Conservation (phyloP, 1,140 invertebrate genomes). For the Lepidurus arcticus region DNA sequence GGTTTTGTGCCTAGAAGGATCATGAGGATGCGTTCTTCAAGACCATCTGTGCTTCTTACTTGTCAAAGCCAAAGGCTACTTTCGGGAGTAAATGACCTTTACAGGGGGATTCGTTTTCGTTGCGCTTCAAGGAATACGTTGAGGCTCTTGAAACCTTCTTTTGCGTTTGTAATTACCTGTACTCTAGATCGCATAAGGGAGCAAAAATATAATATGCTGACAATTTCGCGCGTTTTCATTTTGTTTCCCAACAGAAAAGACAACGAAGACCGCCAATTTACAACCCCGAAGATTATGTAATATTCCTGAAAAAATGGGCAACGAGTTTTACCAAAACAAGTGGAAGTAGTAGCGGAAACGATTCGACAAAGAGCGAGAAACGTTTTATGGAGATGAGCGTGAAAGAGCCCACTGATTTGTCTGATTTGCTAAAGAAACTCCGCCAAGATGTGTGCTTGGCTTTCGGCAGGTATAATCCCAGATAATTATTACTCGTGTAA, state of each 20-base stretch:
- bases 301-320: slow-evolving; percentile 27
- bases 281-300: slow-evolving; percentile 32
- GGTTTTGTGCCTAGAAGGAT: neutral
- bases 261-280: slow-evolving; percentile 27
- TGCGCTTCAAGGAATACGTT: neutral
- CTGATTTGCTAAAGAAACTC: slow-evolving; percentile 32
- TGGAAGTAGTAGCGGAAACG: slow-evolving; percentile 24
- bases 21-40: slow-evolving; percentile 11
- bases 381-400: slow-evolving; percentile 12
- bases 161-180: neutral
- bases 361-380: slow-evolving; percentile 18
- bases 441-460: slow-evolving; percentile 26
- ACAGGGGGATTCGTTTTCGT: neutral
- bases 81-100: slow-evolving; percentile 18
- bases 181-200: neutral
- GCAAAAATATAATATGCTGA: neutral
- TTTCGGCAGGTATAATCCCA: slow-evolving; percentile 26
- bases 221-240: neutral
- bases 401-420: slow-evolving; percentile 26
- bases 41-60: slow-evolving; percentile 13
- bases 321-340: slow-evolving; percentile 10
- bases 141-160: neutral
- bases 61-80: slow-evolving; percentile 7
- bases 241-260: slow-evolving; percentile 12
- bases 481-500: neutral